Percentiles rank a stretch among this genome's conserved stretches.
phyloP scores from a whole-genome alignment of 2,113 vertebrate genomes.

The Lethenteron camtschaticum region DNA sequence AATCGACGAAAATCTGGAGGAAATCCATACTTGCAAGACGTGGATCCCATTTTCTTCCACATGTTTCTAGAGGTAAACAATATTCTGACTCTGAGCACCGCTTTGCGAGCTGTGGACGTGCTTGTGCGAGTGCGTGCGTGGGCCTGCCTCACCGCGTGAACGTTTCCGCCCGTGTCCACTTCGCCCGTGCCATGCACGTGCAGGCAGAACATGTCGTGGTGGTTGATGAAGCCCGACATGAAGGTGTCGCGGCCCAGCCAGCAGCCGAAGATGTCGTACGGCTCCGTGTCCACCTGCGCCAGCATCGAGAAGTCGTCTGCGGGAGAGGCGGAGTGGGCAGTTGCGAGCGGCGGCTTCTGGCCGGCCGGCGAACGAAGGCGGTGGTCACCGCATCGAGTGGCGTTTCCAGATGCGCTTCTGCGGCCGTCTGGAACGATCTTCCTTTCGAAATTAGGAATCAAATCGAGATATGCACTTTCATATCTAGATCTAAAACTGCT shows the following conservation, averaged over 20 bases:
- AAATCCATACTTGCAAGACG: too few relatives aligned
- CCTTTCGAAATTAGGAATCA: too few relatives aligned
- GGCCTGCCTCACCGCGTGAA: neutral
- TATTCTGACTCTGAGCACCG: too few relatives aligned
- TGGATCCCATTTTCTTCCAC: too few relatives aligned
- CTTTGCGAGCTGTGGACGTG: neutral
- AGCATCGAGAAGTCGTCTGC: constrained; percentile 63
- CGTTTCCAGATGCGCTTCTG: too few relatives aligned
- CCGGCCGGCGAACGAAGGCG: too few relatives aligned
- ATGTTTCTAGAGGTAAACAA: too few relatives aligned
- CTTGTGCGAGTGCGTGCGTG: neutral
- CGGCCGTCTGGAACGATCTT: too few relatives aligned
- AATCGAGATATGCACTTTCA: too few relatives aligned
- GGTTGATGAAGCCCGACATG: neutral
- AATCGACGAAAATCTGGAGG: too few relatives aligned
- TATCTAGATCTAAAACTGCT: too few relatives aligned
- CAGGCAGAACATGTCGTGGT: neutral
- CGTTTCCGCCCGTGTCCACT: neutral
- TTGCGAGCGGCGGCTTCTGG: neutral
- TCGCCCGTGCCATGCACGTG: neutral
- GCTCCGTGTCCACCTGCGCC: constrained; percentile 76
- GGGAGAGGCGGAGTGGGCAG: neutral
- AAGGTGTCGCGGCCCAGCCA: constrained; percentile 32
- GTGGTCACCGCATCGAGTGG: too few relatives aligned
- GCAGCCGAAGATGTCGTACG: constrained; percentile 87